Conservation (phyloP, 2,888 invertebrate genomes). For the Oscheius sp. region DNA sequence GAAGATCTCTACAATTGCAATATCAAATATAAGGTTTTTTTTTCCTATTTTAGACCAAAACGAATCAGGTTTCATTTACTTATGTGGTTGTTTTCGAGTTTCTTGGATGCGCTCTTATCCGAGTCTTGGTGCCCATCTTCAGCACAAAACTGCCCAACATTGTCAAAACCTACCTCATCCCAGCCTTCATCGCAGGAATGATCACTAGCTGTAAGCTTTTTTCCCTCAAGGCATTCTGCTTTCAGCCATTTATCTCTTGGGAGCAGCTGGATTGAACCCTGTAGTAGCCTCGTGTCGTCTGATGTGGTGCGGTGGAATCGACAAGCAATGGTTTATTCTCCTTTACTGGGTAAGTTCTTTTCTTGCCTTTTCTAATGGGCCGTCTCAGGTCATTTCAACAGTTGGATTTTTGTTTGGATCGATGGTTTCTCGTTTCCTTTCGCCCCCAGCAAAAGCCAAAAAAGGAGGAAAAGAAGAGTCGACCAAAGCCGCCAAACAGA, state of each 20-base stretch:
- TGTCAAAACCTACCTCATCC: conserved; percentile 39
- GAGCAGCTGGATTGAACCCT: conserved; percentile 68
- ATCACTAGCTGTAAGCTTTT: conserved; percentile 48
- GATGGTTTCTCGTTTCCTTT: conserved; percentile 1
- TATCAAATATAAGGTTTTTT: conserved; percentile 58
- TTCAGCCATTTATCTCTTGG: conserved; percentile 60
- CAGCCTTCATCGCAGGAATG: conserved; percentile 49
- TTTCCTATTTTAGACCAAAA: not conserved
- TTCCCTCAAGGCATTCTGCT: not conserved
- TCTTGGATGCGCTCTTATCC: conserved; percentile 50
- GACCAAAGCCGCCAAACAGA: not conserved
- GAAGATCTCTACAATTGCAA: conserved; percentile 46
- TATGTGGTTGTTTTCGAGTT: conserved; percentile 51
- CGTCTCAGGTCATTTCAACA: not conserved
- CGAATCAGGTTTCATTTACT: conserved; percentile 15
- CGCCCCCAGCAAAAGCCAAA: not conserved
- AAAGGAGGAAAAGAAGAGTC: not conserved
- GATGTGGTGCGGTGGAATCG: conserved; percentile 62
- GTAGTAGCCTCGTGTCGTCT: conserved; percentile 61
- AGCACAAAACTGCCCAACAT: conserved; percentile 36
- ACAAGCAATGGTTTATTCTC: conserved; percentile 54
- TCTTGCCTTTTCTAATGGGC: not conserved
- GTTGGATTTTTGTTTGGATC: not conserved
- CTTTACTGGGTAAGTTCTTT: conserved; percentile 57
- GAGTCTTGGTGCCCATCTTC: conserved; percentile 32